phyloP scores from a whole-genome alignment of 2,797 vertebrate species.

The Hyperoplus immaculatus region DNA sequence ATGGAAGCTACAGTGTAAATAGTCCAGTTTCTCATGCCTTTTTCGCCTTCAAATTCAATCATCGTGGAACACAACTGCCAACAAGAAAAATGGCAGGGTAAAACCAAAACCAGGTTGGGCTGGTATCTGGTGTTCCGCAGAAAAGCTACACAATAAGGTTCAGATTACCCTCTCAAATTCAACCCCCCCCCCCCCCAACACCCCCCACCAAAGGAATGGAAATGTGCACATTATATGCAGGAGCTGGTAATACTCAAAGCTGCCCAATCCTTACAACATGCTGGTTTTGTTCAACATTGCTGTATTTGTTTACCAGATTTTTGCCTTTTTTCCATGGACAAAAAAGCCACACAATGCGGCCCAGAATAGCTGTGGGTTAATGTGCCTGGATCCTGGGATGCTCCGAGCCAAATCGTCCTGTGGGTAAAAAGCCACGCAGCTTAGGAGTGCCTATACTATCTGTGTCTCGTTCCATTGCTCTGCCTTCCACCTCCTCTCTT shows the following conservation, averaged over 20 bases:
- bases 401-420: slow-evolving; percentile 66
- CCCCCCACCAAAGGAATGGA: slow-evolving; percentile 44
- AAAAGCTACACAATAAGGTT: slow-evolving; percentile 79
- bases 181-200: slow-evolving; percentile 17
- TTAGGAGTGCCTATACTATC: slow-evolving; percentile 65
- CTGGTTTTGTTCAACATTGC: slow-evolving; percentile 54
- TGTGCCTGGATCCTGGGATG: slow-evolving; percentile 66
- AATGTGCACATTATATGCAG: slow-evolving; percentile 46
- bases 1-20: slow-evolving; percentile 71
- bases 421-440: slow-evolving; percentile 59
- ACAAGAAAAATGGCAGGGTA: slow-evolving; percentile 69
- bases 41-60: slow-evolving; percentile 68
- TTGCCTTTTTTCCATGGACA: slow-evolving; percentile 74
- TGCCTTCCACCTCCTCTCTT: slow-evolving; percentile 33
- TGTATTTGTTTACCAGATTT: slow-evolving; percentile 74
- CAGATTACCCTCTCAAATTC: slow-evolving; percentile 78
- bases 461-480: slow-evolving; percentile 43
- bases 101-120: slow-evolving; percentile 76
- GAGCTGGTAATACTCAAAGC: slow-evolving; percentile 58
- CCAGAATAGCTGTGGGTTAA: slow-evolving; percentile 78
- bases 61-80: slow-evolving; percentile 74
- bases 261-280: slow-evolving; percentile 51
- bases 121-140: slow-evolving; percentile 73
- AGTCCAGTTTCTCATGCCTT: slow-evolving; percentile 65
- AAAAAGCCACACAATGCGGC: slow-evolving; percentile 75